These are phyloP conservation scores for Caenorhabditis drosophilae DNA, from an alignment of 2,888 invertebrate species.

Conservation along the genomic window DNA sequence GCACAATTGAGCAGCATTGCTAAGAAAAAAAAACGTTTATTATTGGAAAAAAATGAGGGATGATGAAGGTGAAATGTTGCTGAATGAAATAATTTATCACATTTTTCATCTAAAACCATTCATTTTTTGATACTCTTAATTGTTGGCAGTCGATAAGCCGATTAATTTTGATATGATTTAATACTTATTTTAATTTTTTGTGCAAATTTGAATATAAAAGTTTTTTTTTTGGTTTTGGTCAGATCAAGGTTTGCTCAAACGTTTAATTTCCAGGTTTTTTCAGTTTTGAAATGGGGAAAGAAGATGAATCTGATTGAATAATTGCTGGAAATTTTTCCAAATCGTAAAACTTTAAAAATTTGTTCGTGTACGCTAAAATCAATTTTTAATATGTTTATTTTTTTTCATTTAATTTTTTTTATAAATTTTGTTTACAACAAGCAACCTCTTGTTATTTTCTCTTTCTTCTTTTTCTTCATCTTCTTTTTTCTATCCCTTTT, in stretches of 20 bases:
- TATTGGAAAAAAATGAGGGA: not conserved
- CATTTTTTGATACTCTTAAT: conserved; percentile 23
- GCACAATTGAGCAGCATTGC: conserved; percentile 35
- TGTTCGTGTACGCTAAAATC: too few species aligned
- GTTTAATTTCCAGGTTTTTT: not conserved
- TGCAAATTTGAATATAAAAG: not conserved
- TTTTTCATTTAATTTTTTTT: too few species aligned
- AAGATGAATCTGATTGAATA: too few species aligned
- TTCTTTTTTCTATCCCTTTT: too few species aligned
- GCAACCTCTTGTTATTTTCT: too few species aligned
- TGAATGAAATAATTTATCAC: conserved; percentile 2
- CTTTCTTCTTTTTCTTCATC: too few species aligned
- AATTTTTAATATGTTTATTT: too few species aligned
- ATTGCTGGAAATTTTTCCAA: too few species aligned
- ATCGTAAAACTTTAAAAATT: too few species aligned
- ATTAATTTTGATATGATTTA: conserved; percentile 11
- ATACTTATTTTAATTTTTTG: not conserved
- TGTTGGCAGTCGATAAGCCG: conserved; percentile 18
- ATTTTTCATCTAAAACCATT: conserved; percentile 5
- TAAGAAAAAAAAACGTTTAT: conserved; percentile 5
- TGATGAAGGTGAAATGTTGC: conserved; percentile 2
- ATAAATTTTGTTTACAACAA: too few species aligned
- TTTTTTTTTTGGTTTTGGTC: not conserved
- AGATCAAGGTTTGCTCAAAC: not conserved
- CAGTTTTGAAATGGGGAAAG: not conserved